Percentiles rank a stretch among this genome's conserved stretches.
Conservation (phyloP, 2,888 invertebrate species). For the Acanthoscelides obtectus region DNA sequence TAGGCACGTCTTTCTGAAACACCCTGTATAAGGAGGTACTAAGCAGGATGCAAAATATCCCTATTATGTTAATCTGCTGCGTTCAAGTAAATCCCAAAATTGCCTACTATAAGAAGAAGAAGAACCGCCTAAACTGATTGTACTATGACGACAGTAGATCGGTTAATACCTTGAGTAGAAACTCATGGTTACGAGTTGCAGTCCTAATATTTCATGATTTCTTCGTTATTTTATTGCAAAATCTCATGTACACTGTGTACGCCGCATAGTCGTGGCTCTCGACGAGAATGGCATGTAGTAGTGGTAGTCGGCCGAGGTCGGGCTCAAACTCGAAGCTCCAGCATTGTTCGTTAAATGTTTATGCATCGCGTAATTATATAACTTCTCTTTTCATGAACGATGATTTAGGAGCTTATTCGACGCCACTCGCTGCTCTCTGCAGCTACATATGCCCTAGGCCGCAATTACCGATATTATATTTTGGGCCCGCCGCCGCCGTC, state of each 20-base stretch:
- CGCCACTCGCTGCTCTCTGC: too few relatives aligned
- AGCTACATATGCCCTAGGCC: neutral
- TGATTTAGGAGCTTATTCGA: neutral
- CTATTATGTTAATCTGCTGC: too few relatives aligned
- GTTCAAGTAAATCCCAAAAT: too few relatives aligned
- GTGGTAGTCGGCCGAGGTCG: neutral
- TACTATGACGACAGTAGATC: neutral
- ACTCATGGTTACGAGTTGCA: neutral
- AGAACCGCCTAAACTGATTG: too few relatives aligned
- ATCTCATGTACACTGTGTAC: neutral
- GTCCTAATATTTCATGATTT: neutral
- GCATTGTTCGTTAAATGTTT: neutral
- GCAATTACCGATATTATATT: neutral
- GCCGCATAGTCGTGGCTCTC: too few relatives aligned
- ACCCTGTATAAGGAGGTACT: too few relatives aligned
- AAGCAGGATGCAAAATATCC: too few relatives aligned
- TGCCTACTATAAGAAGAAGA: too few relatives aligned
- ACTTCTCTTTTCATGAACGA: neutral
- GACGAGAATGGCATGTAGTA: neutral
- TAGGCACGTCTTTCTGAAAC: too few relatives aligned
- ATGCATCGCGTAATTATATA: neutral
- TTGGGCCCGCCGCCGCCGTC: neutral
- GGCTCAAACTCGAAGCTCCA: neutral
- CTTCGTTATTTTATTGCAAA: neutral
- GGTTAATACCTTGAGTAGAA: neutral